Conservation (phyloP, 2,888 invertebrate species). For the Metallyticus violacea region DNA sequence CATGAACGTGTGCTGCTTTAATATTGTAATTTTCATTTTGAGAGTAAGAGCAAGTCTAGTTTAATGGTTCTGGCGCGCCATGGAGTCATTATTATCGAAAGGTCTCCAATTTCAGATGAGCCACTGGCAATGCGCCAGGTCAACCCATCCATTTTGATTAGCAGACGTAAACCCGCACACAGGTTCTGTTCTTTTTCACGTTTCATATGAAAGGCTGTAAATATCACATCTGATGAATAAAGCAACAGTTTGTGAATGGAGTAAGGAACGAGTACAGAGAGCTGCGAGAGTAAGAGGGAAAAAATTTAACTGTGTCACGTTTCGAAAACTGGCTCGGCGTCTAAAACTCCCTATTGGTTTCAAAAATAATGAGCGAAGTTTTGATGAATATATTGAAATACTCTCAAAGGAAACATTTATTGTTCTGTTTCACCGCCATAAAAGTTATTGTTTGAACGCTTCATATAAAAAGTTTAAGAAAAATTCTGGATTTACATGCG, state of each 20-base stretch:
- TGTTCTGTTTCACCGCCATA: background rate
- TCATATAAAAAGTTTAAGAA: background rate
- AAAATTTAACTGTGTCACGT: background rate
- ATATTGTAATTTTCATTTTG: background rate
- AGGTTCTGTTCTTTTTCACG: background rate
- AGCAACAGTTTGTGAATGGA: background rate
- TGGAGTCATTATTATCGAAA: background rate
- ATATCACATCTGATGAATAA: background rate
- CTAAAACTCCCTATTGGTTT: background rate
- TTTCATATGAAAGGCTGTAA: background rate
- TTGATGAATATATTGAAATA: background rate
- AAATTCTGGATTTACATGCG: background rate
- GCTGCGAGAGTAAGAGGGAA: background rate
- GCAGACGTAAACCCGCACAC: background rate
- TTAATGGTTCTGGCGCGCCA: background rate
- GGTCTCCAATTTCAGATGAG: background rate
- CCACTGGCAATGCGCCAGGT: too few species aligned
- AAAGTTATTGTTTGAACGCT: background rate
- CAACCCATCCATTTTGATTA: background rate
- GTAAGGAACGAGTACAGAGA: background rate
- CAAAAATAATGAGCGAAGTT: background rate
- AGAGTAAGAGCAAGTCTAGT: background rate
- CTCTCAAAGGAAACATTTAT: background rate
- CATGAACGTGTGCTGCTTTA: background rate
- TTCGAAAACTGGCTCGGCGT: background rate